Percentiles rank a stretch among this genome's conserved stretches.
Conservation (phyloP, 2,797 vertebrate species). For the Pygocentrus nattereri region DNA sequence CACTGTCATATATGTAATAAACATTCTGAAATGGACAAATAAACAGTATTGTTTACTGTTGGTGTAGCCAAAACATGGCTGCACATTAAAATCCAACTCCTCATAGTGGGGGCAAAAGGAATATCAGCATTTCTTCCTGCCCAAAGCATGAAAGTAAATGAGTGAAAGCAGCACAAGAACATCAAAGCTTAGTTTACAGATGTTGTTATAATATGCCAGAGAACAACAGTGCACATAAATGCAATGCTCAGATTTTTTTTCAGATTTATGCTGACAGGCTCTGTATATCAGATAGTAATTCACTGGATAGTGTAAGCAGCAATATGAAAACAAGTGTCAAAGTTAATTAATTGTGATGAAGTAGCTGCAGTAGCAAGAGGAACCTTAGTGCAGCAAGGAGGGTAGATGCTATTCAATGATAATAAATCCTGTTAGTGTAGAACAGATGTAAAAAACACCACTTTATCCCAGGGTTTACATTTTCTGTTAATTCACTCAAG, state of each 20-base stretch:
- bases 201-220: not conserved
- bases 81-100: too few relatives aligned
- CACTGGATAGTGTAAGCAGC: not conserved
- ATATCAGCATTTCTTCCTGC: not conserved
- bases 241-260: not conserved
- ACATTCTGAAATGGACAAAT: not conserved
- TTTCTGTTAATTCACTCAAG: too few relatives aligned
- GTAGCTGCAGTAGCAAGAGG: too few relatives aligned
- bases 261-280: not conserved
- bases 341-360: not conserved
- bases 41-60: not conserved
- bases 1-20: conserved; percentile 6
- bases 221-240: too few relatives aligned
- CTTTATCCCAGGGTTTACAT: too few relatives aligned
- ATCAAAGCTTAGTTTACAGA: not conserved
- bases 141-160: not conserved
- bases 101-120: not conserved
- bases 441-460: too few relatives aligned
- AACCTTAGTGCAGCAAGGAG: too few relatives aligned
- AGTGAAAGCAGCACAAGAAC: not conserved
- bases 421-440: too few relatives aligned
- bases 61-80: not conserved
- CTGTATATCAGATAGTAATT: too few relatives aligned
- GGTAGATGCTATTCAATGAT: too few relatives aligned
- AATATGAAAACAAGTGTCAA: not conserved